These are phyloP conservation scores for Drosophila bifasciata DNA, from an alignment of 1,140 invertebrate genomes.

Conservation along the genomic window DNA sequence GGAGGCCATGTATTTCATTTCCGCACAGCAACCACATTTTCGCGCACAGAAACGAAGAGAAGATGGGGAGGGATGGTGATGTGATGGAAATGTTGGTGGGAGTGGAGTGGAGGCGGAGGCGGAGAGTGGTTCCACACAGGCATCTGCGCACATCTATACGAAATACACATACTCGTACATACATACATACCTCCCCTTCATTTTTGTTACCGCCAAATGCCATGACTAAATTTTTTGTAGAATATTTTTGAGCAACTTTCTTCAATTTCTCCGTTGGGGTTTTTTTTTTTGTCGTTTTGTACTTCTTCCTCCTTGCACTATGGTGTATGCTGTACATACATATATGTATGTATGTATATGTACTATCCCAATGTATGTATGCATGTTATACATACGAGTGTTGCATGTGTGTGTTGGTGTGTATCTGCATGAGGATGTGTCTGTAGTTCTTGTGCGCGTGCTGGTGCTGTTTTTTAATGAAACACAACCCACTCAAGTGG, in stretches of 20 bases:
- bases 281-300: conserved; percentile 54
- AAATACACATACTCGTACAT: conserved; percentile 18
- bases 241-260: conserved; percentile 72
- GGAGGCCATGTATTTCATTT: conserved; percentile 17
- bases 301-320: conserved; percentile 12
- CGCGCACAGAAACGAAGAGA: conserved; percentile 52
- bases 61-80: too few species aligned
- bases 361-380: not conserved
- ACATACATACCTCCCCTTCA: conserved; percentile 12
- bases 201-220: conserved; percentile 57
- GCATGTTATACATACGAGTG: not conserved
- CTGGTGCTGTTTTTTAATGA: conserved; percentile 69
- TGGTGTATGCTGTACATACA: conserved; percentile 5
- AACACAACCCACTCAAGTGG: conserved; percentile 74
- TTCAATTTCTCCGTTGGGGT: conserved; percentile 54
- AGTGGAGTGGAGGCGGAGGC: conserved; percentile 5
- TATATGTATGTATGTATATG: not conserved
- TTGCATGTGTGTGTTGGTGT: conserved; percentile 1
- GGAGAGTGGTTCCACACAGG: conserved; percentile 40
- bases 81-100: conserved; percentile 49
- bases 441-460: conserved; percentile 8
- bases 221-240: conserved; percentile 62
- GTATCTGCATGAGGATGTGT: conserved; percentile 7
- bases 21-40: conserved; percentile 62
- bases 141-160: conserved; percentile 50